A percentile compares a stretch with the other conserved stretches of the same genome.
phyloP scores from a whole-genome alignment of 2,797 vertebrate genomes.

The Periophthalmus magnuspinnatus region DNA sequence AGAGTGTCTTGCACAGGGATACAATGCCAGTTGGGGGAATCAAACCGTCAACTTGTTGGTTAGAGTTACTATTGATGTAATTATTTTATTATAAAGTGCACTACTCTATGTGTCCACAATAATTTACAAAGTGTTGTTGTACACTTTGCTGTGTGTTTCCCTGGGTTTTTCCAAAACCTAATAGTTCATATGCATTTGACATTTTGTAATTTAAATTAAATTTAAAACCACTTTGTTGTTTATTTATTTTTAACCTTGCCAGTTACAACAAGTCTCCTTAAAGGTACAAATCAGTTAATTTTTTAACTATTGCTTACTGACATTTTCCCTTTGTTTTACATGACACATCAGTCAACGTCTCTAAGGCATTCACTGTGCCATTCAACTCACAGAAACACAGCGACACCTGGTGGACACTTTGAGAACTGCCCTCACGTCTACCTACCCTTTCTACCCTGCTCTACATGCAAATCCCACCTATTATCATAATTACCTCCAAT shows the following conservation, averaged over 20 bases:
- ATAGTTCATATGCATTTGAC: too few relatives aligned
- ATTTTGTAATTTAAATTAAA: too few relatives aligned
- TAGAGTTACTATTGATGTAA: not conserved
- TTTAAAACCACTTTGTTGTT: too few relatives aligned
- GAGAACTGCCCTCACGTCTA: not conserved
- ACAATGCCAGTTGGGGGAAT: not conserved
- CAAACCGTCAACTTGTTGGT: not conserved
- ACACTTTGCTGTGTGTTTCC: too few relatives aligned
- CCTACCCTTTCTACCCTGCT: not conserved
- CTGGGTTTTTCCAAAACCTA: too few relatives aligned
- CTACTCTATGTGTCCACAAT: too few relatives aligned
- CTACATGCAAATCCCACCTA: not conserved
- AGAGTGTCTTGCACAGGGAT: not conserved
- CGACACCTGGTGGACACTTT: conserved; percentile 43
- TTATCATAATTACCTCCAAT: conserved; percentile 1
- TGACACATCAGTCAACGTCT: not conserved
- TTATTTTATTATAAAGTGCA: not conserved
- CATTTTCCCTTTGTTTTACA: not conserved
- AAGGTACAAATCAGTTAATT: not conserved
- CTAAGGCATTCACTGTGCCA: not conserved
- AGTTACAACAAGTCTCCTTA: too few relatives aligned
- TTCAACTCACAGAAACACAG: conserved; percentile 29
- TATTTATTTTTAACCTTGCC: too few relatives aligned
- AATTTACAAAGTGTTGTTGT: too few relatives aligned
- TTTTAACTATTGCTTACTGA: not conserved